Conservation (phyloP, 2,888 invertebrate species). For the Prosapia bicincta region DNA sequence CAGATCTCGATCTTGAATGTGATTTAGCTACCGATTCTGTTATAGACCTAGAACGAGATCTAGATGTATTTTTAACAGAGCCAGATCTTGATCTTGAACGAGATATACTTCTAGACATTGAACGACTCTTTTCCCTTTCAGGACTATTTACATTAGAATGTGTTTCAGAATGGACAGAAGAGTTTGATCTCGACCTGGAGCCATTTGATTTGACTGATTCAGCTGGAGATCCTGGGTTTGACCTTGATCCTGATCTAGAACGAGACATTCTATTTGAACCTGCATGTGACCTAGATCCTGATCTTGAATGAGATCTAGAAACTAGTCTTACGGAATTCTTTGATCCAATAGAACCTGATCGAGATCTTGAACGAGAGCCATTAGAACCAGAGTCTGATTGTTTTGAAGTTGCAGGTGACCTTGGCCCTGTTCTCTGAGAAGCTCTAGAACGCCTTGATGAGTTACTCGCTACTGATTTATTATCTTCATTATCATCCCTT, state of each 20-base stretch:
- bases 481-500: constrained; percentile 20
- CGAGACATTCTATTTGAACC: neutral
- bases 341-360: constrained; percentile 33
- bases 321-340: constrained; percentile 17
- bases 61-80: constrained; percentile 28
- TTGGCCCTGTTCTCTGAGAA: constrained; percentile 37
- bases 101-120: neutral
- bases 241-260: neutral
- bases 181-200: constrained; percentile 10
- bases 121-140: neutral
- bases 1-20: constrained; percentile 45
- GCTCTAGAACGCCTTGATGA: constrained; percentile 33
- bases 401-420: constrained; percentile 36
- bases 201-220: constrained; percentile 3
- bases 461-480: constrained; percentile 6
- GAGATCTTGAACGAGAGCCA: constrained; percentile 33
- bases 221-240: constrained; percentile 2
- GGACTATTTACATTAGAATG: neutral
- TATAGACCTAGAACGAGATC: constrained; percentile 38
- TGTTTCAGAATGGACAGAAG: neutral
- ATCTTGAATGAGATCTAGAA: constrained; percentile 28
- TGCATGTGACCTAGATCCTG: neutral
- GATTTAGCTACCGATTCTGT: constrained; percentile 39
- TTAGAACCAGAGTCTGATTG: constrained; percentile 34
- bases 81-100: constrained; percentile 39